A percentile compares a stretch with the other conserved stretches of the same genome.
phyloP scores from a whole-genome alignment of 1,140 invertebrate genomes.

The Akabosia matsudoensis region DNA sequence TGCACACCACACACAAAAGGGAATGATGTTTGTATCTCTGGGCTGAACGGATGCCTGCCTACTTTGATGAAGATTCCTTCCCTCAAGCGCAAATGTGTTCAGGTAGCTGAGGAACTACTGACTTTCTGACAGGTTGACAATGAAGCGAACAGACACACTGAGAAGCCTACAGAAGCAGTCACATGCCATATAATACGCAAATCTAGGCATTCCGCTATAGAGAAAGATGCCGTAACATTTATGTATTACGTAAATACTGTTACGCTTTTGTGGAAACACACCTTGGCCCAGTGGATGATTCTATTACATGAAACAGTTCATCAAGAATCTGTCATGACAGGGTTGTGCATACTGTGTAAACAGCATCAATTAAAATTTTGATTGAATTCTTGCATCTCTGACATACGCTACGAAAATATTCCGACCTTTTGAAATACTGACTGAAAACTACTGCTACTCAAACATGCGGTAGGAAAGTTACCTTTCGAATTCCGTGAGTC shows the following conservation, averaged over 20 bases:
- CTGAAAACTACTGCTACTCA: neutral
- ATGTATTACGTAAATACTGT: neutral
- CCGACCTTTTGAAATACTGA: neutral
- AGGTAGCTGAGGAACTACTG: slow-evolving; percentile 15
- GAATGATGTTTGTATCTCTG: too few species aligned
- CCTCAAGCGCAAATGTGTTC: slow-evolving; percentile 2
- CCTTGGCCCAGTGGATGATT: too few species aligned
- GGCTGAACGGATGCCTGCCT: too few species aligned
- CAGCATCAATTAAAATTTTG: neutral
- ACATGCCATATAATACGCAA: neutral
- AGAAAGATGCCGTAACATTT: slow-evolving; percentile 19
- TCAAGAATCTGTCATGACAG: neutral
- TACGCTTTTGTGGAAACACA: too few species aligned
- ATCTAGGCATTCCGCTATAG: neutral
- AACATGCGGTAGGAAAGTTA: slow-evolving; percentile 49
- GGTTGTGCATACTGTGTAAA: neutral
- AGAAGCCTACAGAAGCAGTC: neutral
- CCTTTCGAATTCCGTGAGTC: slow-evolving; percentile 62
- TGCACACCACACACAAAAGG: too few species aligned
- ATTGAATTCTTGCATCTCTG: neutral
- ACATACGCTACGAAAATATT: neutral
- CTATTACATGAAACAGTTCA: neutral
- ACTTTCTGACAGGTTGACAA: slow-evolving; percentile 19
- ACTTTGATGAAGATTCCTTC: neutral
- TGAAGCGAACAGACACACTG: neutral